A percentile compares a stretch with the other conserved stretches of the same genome.
Conservation (phyloP, 1,140 invertebrate species). For the Oryzaephilus surinamensis region DNA sequence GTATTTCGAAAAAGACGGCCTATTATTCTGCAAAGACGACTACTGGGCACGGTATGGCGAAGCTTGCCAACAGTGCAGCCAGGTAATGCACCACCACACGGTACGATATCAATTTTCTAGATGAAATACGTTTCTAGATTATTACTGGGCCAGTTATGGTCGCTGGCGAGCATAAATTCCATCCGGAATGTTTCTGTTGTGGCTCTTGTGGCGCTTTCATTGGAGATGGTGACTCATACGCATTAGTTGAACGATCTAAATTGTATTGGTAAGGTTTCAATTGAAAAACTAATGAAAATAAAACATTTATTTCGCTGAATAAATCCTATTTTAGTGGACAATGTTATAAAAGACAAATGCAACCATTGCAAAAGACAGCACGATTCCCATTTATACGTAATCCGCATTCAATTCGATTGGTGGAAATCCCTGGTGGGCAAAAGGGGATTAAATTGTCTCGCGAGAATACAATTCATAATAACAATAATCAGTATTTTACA, state of each 20-base stretch:
- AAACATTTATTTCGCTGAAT: not conserved
- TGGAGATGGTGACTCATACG: constrained; percentile 85
- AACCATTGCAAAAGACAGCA: constrained; percentile 42
- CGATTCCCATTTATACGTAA: constrained; percentile 45
- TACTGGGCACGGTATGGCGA: constrained; percentile 84
- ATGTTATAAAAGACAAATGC: constrained; percentile 53
- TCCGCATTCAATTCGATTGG: constrained; percentile 68
- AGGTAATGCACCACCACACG: no score
- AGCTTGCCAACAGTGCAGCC: constrained; percentile 75
- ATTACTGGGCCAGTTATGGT: constrained; percentile 92
- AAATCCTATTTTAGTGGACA: constrained; percentile 38
- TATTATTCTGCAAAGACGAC: constrained; percentile 81
- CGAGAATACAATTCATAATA: constrained; percentile 35
- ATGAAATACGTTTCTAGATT: constrained; percentile 47
- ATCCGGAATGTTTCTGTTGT: constrained; percentile 91
- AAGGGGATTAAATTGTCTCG: constrained; percentile 49
- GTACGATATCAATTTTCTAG: no score
- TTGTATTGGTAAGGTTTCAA: constrained; percentile 61
- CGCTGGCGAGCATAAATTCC: constrained; percentile 87
- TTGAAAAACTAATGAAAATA: not conserved
- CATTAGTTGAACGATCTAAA: constrained; percentile 76
- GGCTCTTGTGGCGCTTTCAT: constrained; percentile 70
- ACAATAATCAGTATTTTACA: constrained; percentile 40
- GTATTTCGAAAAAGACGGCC: constrained; percentile 88
- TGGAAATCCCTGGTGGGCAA: constrained; percentile 56